phyloP scores from a whole-genome alignment of 2,888 invertebrate species.

The Dasysyrphus tricinctus region DNA sequence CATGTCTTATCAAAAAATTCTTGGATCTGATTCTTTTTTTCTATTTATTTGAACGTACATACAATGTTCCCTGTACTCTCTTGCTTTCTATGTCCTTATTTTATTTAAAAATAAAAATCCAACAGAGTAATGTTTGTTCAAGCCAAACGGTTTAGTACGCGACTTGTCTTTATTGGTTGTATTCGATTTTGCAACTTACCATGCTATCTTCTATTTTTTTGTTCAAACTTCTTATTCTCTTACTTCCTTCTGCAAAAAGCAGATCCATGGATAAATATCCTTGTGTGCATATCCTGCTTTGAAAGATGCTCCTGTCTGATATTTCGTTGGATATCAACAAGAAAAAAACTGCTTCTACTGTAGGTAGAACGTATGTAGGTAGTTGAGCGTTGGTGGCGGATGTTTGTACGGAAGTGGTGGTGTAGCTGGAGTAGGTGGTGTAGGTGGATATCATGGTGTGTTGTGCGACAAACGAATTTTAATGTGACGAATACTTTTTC shows the following conservation, averaged over 20 bases:
- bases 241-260: neutral
- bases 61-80: neutral
- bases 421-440: neutral
- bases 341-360: neutral
- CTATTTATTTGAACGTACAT: neutral
- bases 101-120: slow-evolving; percentile 3
- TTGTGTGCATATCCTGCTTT: slow-evolving; percentile 44
- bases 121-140: slow-evolving; percentile 38
- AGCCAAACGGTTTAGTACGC: slow-evolving; percentile 66
- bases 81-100: neutral
- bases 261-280: slow-evolving; percentile 21
- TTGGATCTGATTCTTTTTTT: slow-evolving; percentile 39
- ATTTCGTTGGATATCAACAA: slow-evolving; percentile 30
- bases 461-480: slow-evolving; percentile 70
- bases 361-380: neutral
- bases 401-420: neutral
- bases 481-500: slow-evolving; percentile 67
- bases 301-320: slow-evolving; percentile 43
- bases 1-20: slow-evolving; percentile 46
- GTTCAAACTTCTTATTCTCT: slow-evolving; percentile 28
- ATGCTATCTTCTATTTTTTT: slow-evolving; percentile 38
- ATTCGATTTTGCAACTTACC: slow-evolving; percentile 66
- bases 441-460: slow-evolving; percentile 26
- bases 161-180: slow-evolving; percentile 72
- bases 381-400: slow-evolving; percentile 7